These are phyloP conservation scores for Coremacera marginata DNA, from an alignment of 2,888 invertebrate genomes.

Conservation along the genomic window DNA sequence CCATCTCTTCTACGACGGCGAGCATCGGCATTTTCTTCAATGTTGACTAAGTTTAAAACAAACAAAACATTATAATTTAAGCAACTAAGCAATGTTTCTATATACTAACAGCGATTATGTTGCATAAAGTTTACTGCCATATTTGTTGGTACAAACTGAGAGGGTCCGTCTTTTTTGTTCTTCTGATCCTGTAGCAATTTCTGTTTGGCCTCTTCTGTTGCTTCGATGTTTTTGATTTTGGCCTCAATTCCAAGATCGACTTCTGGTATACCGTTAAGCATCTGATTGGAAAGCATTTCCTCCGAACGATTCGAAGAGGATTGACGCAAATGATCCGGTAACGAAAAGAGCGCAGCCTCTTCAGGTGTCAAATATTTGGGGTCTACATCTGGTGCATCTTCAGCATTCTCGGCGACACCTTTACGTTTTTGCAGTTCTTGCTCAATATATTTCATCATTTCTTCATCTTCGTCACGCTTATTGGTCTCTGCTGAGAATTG, in stretches of 20 bases:
- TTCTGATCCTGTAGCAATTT: slow-evolving; percentile 89
- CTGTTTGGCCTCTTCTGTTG: slow-evolving; percentile 98
- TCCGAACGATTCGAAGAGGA: slow-evolving; percentile 91
- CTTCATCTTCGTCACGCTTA: slow-evolving; percentile 97
- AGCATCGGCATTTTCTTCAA: slow-evolving; percentile 76
- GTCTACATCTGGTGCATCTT: slow-evolving; percentile 73
- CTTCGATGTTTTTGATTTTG: slow-evolving; percentile 98
- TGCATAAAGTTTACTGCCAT: slow-evolving; percentile 99
- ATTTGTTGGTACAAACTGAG: slow-evolving; percentile 96
- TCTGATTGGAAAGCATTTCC: slow-evolving; percentile 99
- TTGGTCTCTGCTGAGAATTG: slow-evolving; percentile 99
- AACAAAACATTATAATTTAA: slow-evolving; percentile 22
- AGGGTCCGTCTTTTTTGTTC: slow-evolving; percentile 92
- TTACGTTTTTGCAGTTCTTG: slow-evolving; percentile 89
- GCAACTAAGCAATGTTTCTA: neutral
- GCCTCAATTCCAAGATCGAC: slow-evolving; percentile 99
- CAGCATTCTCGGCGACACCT: slow-evolving; percentile 70
- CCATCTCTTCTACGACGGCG: slow-evolving; percentile 64
- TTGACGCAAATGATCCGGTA: slow-evolving; percentile 89
- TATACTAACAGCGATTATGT: slow-evolving; percentile 88
- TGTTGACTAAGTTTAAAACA: slow-evolving; percentile 77
- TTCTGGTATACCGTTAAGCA: slow-evolving; percentile 99
- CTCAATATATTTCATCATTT: slow-evolving; percentile 95
- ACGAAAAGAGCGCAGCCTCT: slow-evolving; percentile 88
- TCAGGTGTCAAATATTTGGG: slow-evolving; percentile 83